Evolutionary conservation across 1,140 invertebrate genomes (phyloP).

Genomic region (Macrostomum lignano): DNA sequence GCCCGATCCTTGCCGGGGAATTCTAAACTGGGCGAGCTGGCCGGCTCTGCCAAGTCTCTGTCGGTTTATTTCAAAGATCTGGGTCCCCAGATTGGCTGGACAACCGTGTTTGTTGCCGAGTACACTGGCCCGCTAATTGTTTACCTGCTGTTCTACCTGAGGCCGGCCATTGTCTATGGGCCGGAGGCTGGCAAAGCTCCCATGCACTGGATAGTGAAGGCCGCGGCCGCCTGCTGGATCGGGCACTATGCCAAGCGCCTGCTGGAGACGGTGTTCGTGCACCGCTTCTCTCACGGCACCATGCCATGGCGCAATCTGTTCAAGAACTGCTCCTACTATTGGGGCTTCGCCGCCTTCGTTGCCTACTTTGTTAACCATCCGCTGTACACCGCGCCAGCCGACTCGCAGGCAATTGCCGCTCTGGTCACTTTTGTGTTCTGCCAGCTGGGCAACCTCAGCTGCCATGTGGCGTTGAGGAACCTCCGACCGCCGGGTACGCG

Average conservation of each 20-base stretch:
- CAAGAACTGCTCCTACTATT: conserved; percentile 91
- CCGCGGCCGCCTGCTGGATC: conserved; percentile 55
- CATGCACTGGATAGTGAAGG: conserved; percentile 32
- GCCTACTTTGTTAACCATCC: conserved; percentile 92
- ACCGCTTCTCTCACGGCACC: conserved; percentile 85
- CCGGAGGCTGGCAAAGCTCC: conserved; percentile 27
- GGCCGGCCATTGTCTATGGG: conserved; percentile 70
- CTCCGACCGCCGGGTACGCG: conserved; percentile 59
- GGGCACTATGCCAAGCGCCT: conserved; percentile 73
- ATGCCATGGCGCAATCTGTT: conserved; percentile 88
- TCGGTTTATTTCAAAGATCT: conserved; percentile 45
- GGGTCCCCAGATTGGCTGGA: conserved; percentile 92
- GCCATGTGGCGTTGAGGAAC: conserved; percentile 64
- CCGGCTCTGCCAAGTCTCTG: no score
- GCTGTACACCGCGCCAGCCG: conserved; percentile 45
- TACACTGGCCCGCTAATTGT: conserved; percentile 77
- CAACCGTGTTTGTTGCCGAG: conserved; percentile 79
- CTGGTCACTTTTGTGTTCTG: conserved; percentile 36
- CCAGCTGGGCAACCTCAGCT: conserved; percentile 73
- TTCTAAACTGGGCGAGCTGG: no score
- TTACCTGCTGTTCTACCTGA: conserved; percentile 58
- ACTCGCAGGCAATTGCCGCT: conserved; percentile 7
- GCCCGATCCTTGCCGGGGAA: no score
- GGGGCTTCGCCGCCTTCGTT: conserved; percentile 80
- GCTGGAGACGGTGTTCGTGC: conserved; percentile 77